Evolutionary conservation across 2,797 vertebrate genomes (phyloP), one percentile per base, ranked within the genome.

Genomic region (Odontamblyopus rebecca): DNA sequence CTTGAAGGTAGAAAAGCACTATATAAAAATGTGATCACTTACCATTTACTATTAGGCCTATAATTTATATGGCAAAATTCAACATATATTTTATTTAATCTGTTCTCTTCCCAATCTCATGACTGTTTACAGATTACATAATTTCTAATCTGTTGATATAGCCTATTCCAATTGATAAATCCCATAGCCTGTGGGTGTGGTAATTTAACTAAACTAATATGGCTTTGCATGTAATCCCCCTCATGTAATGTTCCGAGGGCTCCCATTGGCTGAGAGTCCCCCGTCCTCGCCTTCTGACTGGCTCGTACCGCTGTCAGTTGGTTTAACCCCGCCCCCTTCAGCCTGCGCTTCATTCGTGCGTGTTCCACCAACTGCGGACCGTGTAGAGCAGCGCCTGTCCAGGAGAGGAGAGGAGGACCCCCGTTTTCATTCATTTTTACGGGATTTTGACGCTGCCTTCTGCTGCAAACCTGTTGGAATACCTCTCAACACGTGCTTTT

Each of bases 261-360:
- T 64, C 3, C 61, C n/a, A 85, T 83, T 91, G 86, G 85, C 35
- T 79, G 5, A 0, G 6, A 0, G 1, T 26, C 2, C 59, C 59
- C 15, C 5, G 0, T 7, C 0, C 0, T 0, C 65, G 0, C 12
- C 30, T n/a, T 67, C 6, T 61, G 23, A 86, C 88, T 86, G 77
- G 70, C 9, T 15, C 0, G 0, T 0, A 0, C 0, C 9, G 29
- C 56, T 78, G 78, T 86, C 89, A 81, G 62, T 88, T 79, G 75
- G 5, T 23, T 65, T 82, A 66, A 41, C 79, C 87, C 85, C 93
- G 87, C 93, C 94, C 72, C 85, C 86, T 71, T 70, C 23, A 23
- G 23, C 23, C 23, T 23, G 23, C 23, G 23, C 23, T 23, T 23
- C 80, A 48, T 75, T 70, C 63, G 76, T 80, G 75, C 68, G 11